Percentiles rank a stretch among this genome's conserved stretches.
Conservation (phyloP, 1,140 invertebrate species). For the Neodiprion virginianus region DNA sequence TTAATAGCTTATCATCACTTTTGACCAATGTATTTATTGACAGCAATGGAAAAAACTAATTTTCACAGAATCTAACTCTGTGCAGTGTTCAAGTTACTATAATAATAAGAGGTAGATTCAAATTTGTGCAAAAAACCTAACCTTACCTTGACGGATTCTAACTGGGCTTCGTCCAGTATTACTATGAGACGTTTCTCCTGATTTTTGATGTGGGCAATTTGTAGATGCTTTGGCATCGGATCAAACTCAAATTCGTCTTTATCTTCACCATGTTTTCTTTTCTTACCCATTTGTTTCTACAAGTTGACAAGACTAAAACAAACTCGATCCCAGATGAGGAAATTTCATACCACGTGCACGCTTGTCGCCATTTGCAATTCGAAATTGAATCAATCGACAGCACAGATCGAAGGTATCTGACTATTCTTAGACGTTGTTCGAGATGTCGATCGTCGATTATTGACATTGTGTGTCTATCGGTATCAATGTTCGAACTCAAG, state of each 20-base stretch:
- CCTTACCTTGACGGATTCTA: conserved; percentile 93
- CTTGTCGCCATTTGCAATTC: too few relatives aligned
- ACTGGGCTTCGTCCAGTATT: conserved; percentile 90
- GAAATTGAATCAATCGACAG: too few relatives aligned
- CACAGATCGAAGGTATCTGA: too few relatives aligned
- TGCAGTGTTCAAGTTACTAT: too few relatives aligned
- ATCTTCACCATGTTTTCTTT: conserved; percentile 64
- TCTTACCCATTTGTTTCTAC: conserved; percentile 67
- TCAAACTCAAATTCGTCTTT: conserved; percentile 72
- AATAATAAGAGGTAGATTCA: neutral
- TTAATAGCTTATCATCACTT: conserved; percentile 13
- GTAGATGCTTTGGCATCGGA: conserved; percentile 71
- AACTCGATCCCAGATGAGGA: too few relatives aligned
- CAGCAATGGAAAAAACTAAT: conserved; percentile 15
- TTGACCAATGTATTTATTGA: conserved; percentile 18
- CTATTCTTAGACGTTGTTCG: too few relatives aligned
- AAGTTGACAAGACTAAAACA: neutral
- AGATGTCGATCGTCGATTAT: too few relatives aligned
- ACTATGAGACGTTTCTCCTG: conserved; percentile 92
- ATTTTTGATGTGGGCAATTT: conserved; percentile 74
- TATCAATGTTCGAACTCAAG: too few relatives aligned
- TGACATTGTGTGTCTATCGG: too few relatives aligned
- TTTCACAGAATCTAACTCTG: conserved; percentile 5
- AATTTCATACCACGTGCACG: too few relatives aligned
- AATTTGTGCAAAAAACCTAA: conserved; percentile 27